A percentile compares a stretch with the other conserved stretches of the same genome.
These are phyloP conservation scores for Drosophila demipolita DNA, from an alignment of 2,888 invertebrate species.

Conservation along the genomic window DNA sequence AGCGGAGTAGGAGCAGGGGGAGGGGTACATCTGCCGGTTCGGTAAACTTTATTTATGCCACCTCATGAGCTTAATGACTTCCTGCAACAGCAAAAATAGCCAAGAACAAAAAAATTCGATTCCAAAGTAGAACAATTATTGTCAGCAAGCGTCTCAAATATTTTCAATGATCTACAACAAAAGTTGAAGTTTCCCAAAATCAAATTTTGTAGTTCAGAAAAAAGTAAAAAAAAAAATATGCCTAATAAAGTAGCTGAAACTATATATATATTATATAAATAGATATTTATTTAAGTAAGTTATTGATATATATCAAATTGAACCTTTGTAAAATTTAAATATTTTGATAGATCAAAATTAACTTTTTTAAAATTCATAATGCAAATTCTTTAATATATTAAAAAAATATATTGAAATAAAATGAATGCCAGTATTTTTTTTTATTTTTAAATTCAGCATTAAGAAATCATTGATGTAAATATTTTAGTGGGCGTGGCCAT, in stretches of 20 bases:
- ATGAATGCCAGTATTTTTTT: not conserved
- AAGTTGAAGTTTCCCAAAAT: not conserved
- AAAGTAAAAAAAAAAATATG: not conserved
- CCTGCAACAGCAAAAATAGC: slow-evolving; percentile 61
- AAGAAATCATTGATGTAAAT: not conserved
- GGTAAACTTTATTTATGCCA: slow-evolving; percentile 76
- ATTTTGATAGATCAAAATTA: not conserved
- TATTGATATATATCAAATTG: not conserved
- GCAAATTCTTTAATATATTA: not conserved
- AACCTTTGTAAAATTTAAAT: not conserved
- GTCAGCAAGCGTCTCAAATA: slow-evolving; percentile 33
- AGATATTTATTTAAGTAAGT: not conserved
- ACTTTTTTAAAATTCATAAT: not conserved
- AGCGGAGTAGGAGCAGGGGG: not conserved
- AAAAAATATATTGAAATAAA: not conserved
- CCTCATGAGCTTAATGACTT: slow-evolving; percentile 76
- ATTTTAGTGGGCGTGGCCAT: not conserved
- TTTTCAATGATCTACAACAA: not conserved
- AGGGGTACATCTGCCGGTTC: not conserved
- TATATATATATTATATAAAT: not conserved
- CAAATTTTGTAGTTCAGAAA: not conserved
- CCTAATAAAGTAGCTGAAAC: not conserved
- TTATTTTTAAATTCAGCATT: not conserved
- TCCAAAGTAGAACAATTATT: slow-evolving; percentile 57
- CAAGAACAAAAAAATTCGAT: slow-evolving; percentile 21